Percentiles rank a stretch among this genome's conserved stretches.
Conservation (phyloP, 2,888 invertebrate genomes). For the Acanthosepion esculentum region DNA sequence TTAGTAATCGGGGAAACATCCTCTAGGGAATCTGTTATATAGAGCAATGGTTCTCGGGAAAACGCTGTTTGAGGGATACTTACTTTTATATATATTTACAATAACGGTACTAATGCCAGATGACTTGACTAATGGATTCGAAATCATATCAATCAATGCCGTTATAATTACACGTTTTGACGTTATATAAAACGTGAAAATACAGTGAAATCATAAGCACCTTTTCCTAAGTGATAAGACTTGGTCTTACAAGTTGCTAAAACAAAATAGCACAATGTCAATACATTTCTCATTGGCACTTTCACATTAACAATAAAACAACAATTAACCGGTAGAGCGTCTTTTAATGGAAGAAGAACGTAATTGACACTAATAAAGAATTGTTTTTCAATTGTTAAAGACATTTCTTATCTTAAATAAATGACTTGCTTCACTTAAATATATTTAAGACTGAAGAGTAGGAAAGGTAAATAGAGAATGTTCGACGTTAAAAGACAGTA, state of each 20-base stretch:
- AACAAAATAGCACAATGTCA: not conserved
- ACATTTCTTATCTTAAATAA: not conserved
- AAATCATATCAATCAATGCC: not conserved
- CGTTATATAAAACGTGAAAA: not conserved
- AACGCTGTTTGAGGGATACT: too few relatives aligned
- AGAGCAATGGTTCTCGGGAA: too few relatives aligned
- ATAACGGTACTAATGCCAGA: too few relatives aligned
- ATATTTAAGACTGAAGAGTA: not conserved
- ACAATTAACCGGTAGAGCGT: not conserved
- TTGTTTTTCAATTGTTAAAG: not conserved
- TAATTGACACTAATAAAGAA: not conserved
- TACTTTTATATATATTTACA: too few relatives aligned
- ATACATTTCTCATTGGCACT: not conserved
- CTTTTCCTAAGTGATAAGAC: not conserved
- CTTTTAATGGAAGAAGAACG: conserved; percentile 18
- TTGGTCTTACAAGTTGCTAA: not conserved
- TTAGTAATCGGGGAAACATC: too few relatives aligned
- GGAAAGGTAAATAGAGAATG: not conserved
- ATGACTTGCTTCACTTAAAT: conserved; percentile 7
- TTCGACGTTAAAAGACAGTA: not conserved
- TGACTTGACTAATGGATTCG: not conserved
- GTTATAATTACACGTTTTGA: not conserved
- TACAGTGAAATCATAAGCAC: not conserved
- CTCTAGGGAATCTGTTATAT: too few relatives aligned
- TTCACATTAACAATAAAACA: not conserved